Percentiles rank a stretch among this genome's conserved stretches.
Conservation (phyloP, 2,113 vertebrate species). For the Perognathus longimembris region DNA sequence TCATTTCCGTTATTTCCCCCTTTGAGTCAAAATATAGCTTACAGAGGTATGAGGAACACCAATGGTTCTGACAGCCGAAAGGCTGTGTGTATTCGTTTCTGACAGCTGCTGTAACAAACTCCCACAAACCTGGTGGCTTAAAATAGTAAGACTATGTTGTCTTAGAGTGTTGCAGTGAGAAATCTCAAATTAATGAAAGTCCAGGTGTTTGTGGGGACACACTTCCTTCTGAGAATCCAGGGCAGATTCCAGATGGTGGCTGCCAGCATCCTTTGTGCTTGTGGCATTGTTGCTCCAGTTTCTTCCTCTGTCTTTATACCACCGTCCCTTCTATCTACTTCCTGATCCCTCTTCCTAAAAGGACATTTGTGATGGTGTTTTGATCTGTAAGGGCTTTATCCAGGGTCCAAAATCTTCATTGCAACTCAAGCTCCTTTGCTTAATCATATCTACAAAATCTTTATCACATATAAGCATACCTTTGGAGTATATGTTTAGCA, state of each 20-base stretch:
- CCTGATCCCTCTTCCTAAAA: background rate
- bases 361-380: background rate
- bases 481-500: background rate
- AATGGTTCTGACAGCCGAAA: background rate
- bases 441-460: background rate
- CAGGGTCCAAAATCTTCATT: background rate
- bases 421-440: background rate
- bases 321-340: background rate
- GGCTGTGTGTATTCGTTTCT: background rate
- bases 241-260: background rate
- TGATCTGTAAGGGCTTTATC: background rate
- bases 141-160: background rate
- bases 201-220: background rate
- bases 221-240: background rate
- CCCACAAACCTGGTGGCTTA: background rate
- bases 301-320: background rate
- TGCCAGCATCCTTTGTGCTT: background rate
- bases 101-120: background rate
- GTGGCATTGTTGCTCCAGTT: background rate
- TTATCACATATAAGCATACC: background rate
- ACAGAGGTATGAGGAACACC: background rate
- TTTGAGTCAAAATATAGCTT: background rate
- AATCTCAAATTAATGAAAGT: background rate
- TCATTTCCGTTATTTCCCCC: background rate
- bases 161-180: background rate